These are phyloP conservation scores for Limenitis camilla DNA, from an alignment of 2,888 invertebrate species.

Conservation along the genomic window DNA sequence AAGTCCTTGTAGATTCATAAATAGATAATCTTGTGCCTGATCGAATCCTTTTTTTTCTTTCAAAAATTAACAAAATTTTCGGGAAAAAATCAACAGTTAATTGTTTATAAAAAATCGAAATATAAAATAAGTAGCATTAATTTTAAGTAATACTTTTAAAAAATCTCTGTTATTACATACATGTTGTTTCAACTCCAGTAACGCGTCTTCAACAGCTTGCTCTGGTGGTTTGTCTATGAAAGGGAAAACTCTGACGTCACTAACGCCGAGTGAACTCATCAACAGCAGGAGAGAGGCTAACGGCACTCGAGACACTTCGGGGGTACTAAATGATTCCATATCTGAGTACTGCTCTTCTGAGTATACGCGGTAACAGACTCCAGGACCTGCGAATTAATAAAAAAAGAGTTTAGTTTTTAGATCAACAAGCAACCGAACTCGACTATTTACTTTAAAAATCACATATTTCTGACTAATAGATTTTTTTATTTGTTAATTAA, in stretches of 20 bases:
- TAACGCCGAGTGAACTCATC: slow-evolving; percentile 95
- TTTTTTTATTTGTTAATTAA: too few species aligned
- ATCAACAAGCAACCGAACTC: too few species aligned
- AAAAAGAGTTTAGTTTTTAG: too few species aligned
- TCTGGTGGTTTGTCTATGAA: slow-evolving; percentile 94
- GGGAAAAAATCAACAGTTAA: too few species aligned
- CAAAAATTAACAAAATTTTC: too few species aligned
- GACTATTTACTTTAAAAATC: too few species aligned
- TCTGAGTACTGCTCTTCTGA: slow-evolving; percentile 86
- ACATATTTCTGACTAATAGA: too few species aligned
- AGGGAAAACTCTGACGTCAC: slow-evolving; percentile 92
- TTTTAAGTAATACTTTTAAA: neutral
- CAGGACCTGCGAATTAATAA: slow-evolving; percentile 79
- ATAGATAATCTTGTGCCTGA: too few species aligned
- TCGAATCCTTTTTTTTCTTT: too few species aligned
- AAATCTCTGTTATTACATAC: too few species aligned
- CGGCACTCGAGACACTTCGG: slow-evolving; percentile 95
- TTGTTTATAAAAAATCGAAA: too few species aligned
- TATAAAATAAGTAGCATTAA: neutral
- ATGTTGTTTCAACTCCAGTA: slow-evolving; percentile 90
- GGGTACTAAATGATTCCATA: slow-evolving; percentile 89
- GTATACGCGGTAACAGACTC: slow-evolving; percentile 93
- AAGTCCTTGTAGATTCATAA: too few species aligned
- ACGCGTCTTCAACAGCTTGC: slow-evolving; percentile 88
- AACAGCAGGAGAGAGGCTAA: slow-evolving; percentile 92